Evolutionary conservation across 2,888 invertebrate species (phyloP), one percentile per base, ranked within the genome.

Genomic region (Sesia bembeciformis): DNA sequence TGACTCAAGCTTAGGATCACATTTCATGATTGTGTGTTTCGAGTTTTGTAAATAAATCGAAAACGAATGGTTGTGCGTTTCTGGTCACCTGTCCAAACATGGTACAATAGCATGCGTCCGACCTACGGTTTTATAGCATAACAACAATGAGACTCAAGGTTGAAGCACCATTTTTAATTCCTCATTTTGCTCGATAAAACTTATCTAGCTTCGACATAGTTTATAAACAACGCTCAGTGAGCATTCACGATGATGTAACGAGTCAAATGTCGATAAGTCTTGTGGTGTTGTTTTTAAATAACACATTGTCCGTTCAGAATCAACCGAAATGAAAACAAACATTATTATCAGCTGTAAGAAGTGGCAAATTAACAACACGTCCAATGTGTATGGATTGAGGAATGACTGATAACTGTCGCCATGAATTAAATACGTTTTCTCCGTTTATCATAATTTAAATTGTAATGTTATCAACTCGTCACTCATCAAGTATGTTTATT

Each of bases 1-100:
- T 23, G 23, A 23, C 23, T 23, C 23, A 23, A 23, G 23, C 23
- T 23, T 23, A 23, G 23, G 23, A 23, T 23, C 23, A 23, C 23
- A 40, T 5, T n/a, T 42, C 42, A 42, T 1, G 42, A 6, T 5
- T 5, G 42, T 42, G 42, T 55, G 53, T 60, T 62, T 61, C 55
- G 58, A 65, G 62, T 60, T 57, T 56, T 58, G 60, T 57, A 56
- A 59, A 56, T 52, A 5, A 57, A 63, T 70, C 65, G 40, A 53
- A 49, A 40, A 49, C 59, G 60, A 60, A 65, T 63, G 61, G 7
- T 42, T 42, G 56, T 56, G 52, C 49, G 53, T 59, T 60, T 63
- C 58, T 60, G 66, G 65, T 66, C 65, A 64, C 60, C 58, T 62
- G 58, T 57, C 60, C 55, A 62, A 63, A 66, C 57, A 58, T 57